Conservation (phyloP, 2,797 vertebrate genomes). For the Spheniscus humboldti region DNA sequence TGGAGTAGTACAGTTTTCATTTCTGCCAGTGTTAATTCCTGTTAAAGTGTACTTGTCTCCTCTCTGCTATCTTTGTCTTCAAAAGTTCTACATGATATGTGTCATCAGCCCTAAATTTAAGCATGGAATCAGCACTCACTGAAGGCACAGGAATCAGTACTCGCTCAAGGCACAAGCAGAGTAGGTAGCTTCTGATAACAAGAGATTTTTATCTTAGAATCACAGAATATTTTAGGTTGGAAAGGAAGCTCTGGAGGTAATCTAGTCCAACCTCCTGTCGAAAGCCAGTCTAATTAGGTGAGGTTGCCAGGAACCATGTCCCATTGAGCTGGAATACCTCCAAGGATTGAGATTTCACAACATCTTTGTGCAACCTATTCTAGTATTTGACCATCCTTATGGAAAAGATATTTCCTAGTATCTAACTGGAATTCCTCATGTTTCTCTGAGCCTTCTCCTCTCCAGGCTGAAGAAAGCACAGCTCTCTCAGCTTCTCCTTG, state of each 20-base stretch:
- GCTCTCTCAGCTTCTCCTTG: neutral
- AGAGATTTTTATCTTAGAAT: neutral
- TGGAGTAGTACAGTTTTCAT: neutral
- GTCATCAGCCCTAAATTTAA: neutral
- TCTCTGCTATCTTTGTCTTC: neutral
- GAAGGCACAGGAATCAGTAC: neutral
- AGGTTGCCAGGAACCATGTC: neutral
- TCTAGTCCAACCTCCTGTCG: neutral
- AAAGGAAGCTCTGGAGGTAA: neutral
- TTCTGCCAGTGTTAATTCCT: neutral
- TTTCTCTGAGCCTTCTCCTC: neutral
- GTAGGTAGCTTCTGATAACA: neutral
- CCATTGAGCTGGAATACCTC: neutral
- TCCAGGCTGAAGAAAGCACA: neutral
- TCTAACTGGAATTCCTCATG: neutral
- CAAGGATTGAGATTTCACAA: neutral
- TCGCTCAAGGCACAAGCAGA: neutral
- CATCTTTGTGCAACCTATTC: neutral
- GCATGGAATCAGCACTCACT: neutral
- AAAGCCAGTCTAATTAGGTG: neutral
- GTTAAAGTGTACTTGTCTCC: neutral
- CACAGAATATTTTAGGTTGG: neutral
- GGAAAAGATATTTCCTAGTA: neutral
- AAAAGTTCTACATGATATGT: neutral
- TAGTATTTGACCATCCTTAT: neutral